Evolutionary conservation across 2,113 vertebrate species (phyloP).

Genomic region (Eulemur rufifrons): DNA sequence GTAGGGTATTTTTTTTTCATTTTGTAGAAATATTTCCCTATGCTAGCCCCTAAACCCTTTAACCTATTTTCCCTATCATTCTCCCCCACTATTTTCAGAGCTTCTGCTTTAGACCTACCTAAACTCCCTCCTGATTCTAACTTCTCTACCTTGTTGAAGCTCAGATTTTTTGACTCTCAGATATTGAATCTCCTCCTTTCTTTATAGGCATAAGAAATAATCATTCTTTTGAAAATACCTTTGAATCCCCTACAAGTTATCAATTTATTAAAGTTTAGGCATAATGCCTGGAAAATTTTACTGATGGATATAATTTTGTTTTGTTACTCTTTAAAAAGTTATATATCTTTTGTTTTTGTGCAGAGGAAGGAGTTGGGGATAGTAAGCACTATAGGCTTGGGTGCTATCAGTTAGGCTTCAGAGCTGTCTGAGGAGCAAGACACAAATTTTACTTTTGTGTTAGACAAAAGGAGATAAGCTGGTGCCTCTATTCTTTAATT

Average conservation of each 20-base stretch:
- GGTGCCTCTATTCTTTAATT: background rate
- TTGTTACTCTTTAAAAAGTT: background rate
- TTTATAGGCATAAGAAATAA: background rate
- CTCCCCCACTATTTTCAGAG: background rate
- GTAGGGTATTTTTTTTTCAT: background rate
- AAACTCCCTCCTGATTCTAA: background rate
- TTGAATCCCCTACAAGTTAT: background rate
- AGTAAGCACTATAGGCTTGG: background rate
- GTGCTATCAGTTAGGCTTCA: background rate
- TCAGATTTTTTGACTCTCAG: background rate
- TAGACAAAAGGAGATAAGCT: background rate
- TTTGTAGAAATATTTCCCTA: background rate
- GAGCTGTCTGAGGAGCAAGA: background rate
- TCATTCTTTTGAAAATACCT: background rate
- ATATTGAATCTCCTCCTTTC: background rate
- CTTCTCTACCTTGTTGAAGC: background rate
- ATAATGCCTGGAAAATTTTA: background rate
- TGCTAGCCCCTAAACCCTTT: background rate
- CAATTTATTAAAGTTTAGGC: background rate
- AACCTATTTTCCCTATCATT: background rate
- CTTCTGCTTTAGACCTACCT: background rate
- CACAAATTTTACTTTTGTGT: background rate
- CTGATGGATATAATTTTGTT: background rate
- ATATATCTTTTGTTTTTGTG: background rate
- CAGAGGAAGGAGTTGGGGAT: background rate